These are phyloP conservation scores for Ictalurus furcatus DNA, from an alignment of 2,113 vertebrate genomes.

Conservation along the genomic window DNA sequence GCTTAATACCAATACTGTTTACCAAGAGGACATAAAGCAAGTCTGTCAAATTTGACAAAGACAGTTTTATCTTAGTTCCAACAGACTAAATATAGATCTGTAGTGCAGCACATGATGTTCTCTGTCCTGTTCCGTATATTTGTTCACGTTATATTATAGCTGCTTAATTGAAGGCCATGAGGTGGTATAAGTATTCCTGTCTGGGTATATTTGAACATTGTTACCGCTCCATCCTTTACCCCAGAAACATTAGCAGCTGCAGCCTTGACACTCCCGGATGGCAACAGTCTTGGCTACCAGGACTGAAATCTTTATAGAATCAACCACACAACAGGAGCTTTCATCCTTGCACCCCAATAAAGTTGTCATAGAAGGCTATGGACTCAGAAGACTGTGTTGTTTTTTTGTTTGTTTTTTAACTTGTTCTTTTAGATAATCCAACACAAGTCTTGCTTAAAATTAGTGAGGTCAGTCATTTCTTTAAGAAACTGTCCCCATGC, in stretches of 20 bases:
- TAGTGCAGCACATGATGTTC: background rate
- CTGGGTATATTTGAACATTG: conserved; percentile 67
- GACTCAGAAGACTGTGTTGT: background rate
- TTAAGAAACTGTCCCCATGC: background rate
- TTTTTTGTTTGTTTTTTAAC: background rate
- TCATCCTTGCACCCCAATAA: background rate
- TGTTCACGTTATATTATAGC: background rate
- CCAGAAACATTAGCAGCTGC: conserved; percentile 46
- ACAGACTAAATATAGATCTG: conserved; percentile 14
- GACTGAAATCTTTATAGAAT: background rate
- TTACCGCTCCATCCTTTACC: conserved; percentile 48
- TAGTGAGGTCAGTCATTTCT: background rate
- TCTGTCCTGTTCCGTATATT: conserved; percentile 14
- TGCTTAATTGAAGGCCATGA: conserved; percentile 16
- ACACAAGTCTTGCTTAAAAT: background rate
- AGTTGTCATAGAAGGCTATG: background rate
- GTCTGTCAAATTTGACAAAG: background rate
- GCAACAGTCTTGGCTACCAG: conserved; percentile 13
- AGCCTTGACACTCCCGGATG: conserved; percentile 50
- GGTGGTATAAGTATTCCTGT: conserved; percentile 37
- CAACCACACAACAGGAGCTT: background rate
- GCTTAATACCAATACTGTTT: background rate
- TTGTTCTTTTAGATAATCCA: background rate
- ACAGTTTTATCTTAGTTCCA: background rate
- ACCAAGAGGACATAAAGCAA: background rate